Evolutionary conservation across 2,888 invertebrate genomes (phyloP).

Genomic region (Barypeithes pellucidus): DNA sequence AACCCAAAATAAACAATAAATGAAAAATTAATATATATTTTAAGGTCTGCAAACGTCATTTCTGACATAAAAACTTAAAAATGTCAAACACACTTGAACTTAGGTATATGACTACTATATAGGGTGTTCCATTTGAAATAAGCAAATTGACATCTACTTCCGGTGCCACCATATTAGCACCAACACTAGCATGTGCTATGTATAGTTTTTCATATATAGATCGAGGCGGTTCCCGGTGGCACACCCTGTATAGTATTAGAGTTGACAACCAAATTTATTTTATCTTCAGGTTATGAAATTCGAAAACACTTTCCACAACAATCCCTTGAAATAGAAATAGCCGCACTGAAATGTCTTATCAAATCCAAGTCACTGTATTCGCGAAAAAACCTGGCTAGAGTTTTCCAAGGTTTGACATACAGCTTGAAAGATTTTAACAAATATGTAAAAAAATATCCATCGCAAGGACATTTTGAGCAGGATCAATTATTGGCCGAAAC

Average conservation of each 20-base stretch:
- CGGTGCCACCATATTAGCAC: too few species aligned
- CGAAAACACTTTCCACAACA: conserved; percentile 36
- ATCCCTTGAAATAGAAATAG: conserved; percentile 44
- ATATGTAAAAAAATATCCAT: conserved; percentile 59
- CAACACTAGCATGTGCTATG: too few species aligned
- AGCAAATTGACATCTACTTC: too few species aligned
- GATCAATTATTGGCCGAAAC: conserved; percentile 65
- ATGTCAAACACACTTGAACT: too few species aligned
- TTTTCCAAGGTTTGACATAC: conserved; percentile 78
- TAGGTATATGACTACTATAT: too few species aligned
- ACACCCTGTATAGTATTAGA: not conserved
- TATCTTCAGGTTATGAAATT: conserved; percentile 48
- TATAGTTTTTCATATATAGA: too few species aligned
- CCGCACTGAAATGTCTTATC: conserved; percentile 74
- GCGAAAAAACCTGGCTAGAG: conserved; percentile 76
- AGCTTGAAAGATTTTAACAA: conserved; percentile 74
- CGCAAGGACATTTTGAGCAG: conserved; percentile 26
- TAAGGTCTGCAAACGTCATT: too few species aligned
- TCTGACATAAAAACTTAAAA: too few species aligned
- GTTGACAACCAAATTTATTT: not conserved
- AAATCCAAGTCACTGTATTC: conserved; percentile 75
- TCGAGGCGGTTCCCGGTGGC: too few species aligned
- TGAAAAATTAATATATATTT: too few species aligned
- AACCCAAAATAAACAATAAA: too few species aligned
- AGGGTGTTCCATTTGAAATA: too few species aligned